Conservation (phyloP, 1,140 invertebrate genomes). For the Xylocopa sonorina region DNA sequence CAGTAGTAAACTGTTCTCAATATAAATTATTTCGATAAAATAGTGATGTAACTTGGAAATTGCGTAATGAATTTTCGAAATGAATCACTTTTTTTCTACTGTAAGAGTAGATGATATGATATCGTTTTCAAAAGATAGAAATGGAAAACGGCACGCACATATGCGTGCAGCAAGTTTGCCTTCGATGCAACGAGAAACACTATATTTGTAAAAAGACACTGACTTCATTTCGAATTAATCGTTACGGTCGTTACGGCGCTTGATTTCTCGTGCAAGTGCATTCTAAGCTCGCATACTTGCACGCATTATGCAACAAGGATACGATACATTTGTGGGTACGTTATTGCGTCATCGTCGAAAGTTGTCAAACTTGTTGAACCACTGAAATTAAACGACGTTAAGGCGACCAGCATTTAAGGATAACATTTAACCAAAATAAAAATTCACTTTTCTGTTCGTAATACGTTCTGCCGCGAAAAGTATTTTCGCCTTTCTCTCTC, state of each 20-base stretch:
- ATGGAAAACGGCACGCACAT: no score
- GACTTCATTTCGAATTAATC: neutral
- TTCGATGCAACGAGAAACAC: no score
- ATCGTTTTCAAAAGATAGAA: no score
- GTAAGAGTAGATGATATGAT: no score
- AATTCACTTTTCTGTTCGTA: neutral
- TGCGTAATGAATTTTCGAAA: no score
- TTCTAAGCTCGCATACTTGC: slow-evolving; percentile 30
- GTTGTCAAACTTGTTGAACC: slow-evolving; percentile 51
- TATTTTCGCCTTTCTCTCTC: neutral
- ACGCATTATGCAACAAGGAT: slow-evolving; percentile 40
- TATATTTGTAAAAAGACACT: no score
- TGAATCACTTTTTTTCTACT: no score
- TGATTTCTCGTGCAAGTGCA: slow-evolving; percentile 33
- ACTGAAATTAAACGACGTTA: slow-evolving; percentile 41
- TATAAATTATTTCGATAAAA: no score
- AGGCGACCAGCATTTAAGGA: neutral
- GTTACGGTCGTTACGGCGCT: neutral
- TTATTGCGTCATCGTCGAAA: slow-evolving; percentile 41
- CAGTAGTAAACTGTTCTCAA: no score
- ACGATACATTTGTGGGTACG: slow-evolving; percentile 35
- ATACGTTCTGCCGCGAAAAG: neutral
- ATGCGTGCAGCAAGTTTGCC: no score
- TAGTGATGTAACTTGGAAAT: no score
- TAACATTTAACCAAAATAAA: neutral